Base-by-base conservation (phyloP, 2,113 vertebrate species). In the Zosterops pallidus region DNA sequence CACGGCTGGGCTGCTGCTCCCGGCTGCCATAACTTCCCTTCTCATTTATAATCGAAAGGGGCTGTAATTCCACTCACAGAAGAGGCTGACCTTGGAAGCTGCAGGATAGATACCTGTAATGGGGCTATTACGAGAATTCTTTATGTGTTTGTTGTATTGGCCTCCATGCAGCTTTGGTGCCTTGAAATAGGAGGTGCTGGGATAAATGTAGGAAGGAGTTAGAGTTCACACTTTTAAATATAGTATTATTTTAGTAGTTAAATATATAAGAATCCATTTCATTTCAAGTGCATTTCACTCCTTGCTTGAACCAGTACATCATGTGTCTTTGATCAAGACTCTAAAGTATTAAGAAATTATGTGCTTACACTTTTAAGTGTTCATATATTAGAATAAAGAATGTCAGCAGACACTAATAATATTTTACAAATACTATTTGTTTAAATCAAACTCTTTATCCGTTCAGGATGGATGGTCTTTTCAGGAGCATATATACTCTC, bases 21-120 rank as follows among this genome's bases (percentile, higher is more conserved):
- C 18, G 4, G 39, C 64, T 35, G 10, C 19, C 5, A 2, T 46
- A 33, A 14, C 16, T 35, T 4, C 13, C 10, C 24, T 24, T 2
- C n/a, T 35, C 74, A 28, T 67, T 62, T 53, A 2, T 41, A 4
- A 4, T 31, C 17, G 0, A 42, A 59, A 60, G 9, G 1, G 4
- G 9, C 60, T 59, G 13, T 37, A 63, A 47, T 47, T 67, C 12
- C 6, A 3, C 14, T 16, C 11, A 4, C 10, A 5, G 47, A 31
- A 70, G 31, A 49, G n/a, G 7, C 42, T 59, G 60, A 70, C 20
- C 52, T 63, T 70, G 62, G 39, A 46, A 59, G 49, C 2, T 46
- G 20, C 52, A 47, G 25, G 19, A 11, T 44, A 17, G 41, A 1
- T 82, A 9, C 16, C 22, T 49, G 14, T 41, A 19, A 4, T 86